Evolutionary conservation across 2,888 invertebrate genomes (phyloP).

Genomic region (Lepeophtheirus nordmannii): DNA sequence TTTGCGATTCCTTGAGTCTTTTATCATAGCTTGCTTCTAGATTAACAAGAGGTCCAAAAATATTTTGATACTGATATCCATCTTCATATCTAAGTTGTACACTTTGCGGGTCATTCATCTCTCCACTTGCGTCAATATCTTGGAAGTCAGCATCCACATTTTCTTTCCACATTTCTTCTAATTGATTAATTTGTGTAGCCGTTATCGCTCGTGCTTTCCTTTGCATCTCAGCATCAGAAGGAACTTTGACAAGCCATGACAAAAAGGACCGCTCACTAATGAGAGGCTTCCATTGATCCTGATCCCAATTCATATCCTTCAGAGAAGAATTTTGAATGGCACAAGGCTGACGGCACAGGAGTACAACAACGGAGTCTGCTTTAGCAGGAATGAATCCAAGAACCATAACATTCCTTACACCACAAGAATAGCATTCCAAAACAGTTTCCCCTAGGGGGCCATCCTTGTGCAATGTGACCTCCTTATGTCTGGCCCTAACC

Average conservation of each 20-base stretch:
- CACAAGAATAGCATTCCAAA: conserved; percentile 96
- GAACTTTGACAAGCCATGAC: conserved; percentile 94
- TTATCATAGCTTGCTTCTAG: conserved; percentile 97
- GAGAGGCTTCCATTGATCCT: conserved; percentile 94
- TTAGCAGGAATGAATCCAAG: conserved; percentile 98
- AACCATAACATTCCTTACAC: conserved; percentile 92
- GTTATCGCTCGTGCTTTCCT: conserved; percentile 87
- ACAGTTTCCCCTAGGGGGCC: conserved; percentile 95
- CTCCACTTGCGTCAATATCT: conserved; percentile 92
- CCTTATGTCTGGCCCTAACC: conserved; percentile 97
- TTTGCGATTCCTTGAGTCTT: conserved; percentile 90
- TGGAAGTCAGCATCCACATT: conserved; percentile 86
- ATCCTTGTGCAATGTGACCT: conserved; percentile 90
- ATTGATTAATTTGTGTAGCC: conserved; percentile 87
- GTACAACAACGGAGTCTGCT: conserved; percentile 91
- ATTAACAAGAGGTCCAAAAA: conserved; percentile 89
- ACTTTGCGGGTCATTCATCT: conserved; percentile 84
- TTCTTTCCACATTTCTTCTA: conserved; percentile 98
- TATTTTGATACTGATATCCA: conserved; percentile 96
- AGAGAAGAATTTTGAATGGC: conserved; percentile 60
- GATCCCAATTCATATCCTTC: conserved; percentile 48
- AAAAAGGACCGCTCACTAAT: conserved; percentile 91
- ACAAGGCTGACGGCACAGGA: conserved; percentile 94
- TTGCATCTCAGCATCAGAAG: conserved; percentile 79
- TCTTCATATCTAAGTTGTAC: conserved; percentile 50